These are phyloP conservation scores for Alligator mississippiensis DNA, from an alignment of 2,113 vertebrate species.

Conservation along the genomic window DNA sequence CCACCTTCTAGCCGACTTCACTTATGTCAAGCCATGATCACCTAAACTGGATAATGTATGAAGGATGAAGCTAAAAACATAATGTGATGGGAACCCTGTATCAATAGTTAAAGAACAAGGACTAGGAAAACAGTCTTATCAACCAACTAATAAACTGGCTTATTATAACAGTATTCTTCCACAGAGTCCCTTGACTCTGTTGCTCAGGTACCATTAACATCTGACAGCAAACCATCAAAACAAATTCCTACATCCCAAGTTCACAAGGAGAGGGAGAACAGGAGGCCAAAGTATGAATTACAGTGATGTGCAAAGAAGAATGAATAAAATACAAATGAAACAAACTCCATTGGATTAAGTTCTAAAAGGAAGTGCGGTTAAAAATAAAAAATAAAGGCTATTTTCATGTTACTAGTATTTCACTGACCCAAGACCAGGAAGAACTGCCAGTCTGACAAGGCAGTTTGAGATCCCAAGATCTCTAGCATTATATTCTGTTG, in stretches of 20 bases:
- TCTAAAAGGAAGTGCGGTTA: neutral
- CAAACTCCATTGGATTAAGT: neutral
- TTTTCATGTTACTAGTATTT: neutral
- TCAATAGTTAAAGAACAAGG: neutral
- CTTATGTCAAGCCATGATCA: neutral
- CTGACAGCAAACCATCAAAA: neutral
- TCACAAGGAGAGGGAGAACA: neutral
- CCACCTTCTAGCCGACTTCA: neutral
- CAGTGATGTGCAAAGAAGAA: neutral
- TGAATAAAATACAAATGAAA: neutral
- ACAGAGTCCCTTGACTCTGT: neutral
- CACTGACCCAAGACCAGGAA: neutral
- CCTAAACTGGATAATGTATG: neutral
- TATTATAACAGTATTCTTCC: neutral
- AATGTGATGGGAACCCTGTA: neutral
- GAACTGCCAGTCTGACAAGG: neutral
- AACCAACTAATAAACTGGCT: neutral
- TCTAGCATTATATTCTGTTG: neutral
- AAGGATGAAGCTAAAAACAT: neutral
- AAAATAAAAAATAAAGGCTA: neutral
- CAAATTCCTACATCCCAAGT: neutral
- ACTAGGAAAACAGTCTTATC: neutral
- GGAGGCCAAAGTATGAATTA: neutral
- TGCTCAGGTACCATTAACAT: neutral
- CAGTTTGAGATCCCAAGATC: accelerated